These are phyloP conservation scores for Anoplolepis gracilipes DNA, from an alignment of 1,140 invertebrate species.

Conservation along the genomic window DNA sequence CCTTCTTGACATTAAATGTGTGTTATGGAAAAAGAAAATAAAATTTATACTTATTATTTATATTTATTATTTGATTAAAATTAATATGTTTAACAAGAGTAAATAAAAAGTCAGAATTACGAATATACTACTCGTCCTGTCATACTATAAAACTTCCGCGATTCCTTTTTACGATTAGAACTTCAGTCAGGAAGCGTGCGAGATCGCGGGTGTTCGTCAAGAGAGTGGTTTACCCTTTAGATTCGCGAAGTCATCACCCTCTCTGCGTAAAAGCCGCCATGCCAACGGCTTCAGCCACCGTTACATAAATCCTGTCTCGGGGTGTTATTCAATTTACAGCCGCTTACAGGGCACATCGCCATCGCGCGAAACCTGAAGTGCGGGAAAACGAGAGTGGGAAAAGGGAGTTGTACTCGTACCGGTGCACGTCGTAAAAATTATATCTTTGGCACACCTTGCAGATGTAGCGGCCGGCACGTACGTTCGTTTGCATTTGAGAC, in stretches of 20 bases:
- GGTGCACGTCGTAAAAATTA: slow-evolving; percentile 76
- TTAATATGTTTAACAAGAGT: slow-evolving; percentile 7
- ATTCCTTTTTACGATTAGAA: slow-evolving; percentile 12
- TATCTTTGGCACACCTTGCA: slow-evolving; percentile 51
- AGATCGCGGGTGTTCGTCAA: slow-evolving; percentile 10
- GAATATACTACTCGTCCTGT: neutral
- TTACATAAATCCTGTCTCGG: slow-evolving; percentile 72
- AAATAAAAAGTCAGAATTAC: neutral
- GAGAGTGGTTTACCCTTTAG: neutral
- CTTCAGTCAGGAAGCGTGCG: neutral
- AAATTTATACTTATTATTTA: neutral
- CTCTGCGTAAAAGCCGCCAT: slow-evolving; percentile 21
- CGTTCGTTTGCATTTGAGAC: slow-evolving; percentile 61
- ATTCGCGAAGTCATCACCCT: slow-evolving; percentile 35
- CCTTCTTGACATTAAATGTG: neutral
- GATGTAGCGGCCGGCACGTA: slow-evolving; percentile 62
- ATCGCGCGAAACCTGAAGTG: no score
- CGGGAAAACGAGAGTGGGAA: neutral
- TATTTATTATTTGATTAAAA: neutral
- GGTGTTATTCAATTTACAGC: slow-evolving; percentile 77
- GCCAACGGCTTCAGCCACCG: slow-evolving; percentile 19
- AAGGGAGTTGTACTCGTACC: neutral
- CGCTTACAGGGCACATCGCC: slow-evolving; percentile 60
- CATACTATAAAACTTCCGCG: neutral
- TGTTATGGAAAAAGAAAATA: neutral